Conservation (phyloP, 2,797 vertebrate genomes). For the Bradypodion ventrale region DNA sequence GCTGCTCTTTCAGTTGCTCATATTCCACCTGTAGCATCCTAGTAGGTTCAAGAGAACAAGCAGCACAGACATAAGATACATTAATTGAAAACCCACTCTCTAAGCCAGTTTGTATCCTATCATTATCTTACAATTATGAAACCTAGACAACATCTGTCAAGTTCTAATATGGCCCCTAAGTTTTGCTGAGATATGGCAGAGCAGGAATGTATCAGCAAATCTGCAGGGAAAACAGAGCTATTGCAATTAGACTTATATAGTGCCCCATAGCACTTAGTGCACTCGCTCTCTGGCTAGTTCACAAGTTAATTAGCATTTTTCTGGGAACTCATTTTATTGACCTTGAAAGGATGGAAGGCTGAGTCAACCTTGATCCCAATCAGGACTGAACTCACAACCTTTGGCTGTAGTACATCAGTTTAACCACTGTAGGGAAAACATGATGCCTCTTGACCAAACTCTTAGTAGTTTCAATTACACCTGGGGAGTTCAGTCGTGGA, state of each 20-base stretch:
- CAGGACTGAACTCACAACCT: no score
- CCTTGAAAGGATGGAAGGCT: no score
- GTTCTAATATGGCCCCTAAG: not conserved
- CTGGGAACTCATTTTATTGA: no score
- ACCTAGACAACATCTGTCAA: conserved; percentile 2
- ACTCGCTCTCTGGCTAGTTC: no score
- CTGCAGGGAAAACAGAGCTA: not conserved
- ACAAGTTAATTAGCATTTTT: no score
- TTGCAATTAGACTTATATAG: no score
- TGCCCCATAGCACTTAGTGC: no score
- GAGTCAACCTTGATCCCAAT: no score
- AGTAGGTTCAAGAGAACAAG: conserved; percentile 15
- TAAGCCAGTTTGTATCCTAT: not conserved
- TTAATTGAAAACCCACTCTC: not conserved
- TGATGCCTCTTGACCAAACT: not conserved
- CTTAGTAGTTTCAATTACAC: not conserved
- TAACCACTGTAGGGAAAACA: no score
- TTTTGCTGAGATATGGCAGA: not conserved
- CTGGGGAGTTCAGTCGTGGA: not conserved
- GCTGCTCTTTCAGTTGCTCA: conserved; percentile 91
- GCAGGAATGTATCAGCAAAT: not conserved
- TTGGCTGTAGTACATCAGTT: no score
- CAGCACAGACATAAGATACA: not conserved
- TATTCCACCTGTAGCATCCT: conserved; percentile 92
- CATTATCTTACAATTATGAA: not conserved